These are phyloP conservation scores for Apamea crenata DNA, from an alignment of 2,888 invertebrate species.

Conservation along the genomic window DNA sequence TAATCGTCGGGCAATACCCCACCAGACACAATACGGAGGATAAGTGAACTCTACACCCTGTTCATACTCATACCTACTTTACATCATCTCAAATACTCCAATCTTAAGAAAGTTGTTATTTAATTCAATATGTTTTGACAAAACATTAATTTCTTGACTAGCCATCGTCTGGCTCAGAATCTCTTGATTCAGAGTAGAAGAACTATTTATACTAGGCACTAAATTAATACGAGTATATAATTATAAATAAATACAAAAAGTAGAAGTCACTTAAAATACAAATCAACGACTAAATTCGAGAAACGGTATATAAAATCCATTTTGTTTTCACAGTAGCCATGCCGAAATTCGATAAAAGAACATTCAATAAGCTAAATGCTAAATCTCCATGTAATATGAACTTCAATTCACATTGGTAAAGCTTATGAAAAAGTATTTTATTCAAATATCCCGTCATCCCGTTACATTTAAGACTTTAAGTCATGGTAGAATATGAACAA, in stretches of 20 bases:
- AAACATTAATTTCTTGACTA: neutral
- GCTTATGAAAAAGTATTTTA: constrained; percentile 5
- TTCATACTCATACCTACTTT: neutral
- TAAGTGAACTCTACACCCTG: too few species aligned
- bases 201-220: too few species aligned
- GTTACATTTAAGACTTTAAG: neutral
- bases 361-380: constrained; percentile 4
- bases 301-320: neutral
- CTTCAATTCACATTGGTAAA: constrained; percentile 1
- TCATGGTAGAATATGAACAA: neutral
- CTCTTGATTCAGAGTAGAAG: neutral
- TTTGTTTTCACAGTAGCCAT: neutral
- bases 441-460: neutral
- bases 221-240: too few species aligned
- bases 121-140: neutral
- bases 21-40: too few species aligned
- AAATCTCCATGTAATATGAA: neutral
- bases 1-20: too few species aligned
- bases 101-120: neutral
- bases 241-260: too few species aligned
- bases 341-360: neutral
- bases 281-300: neutral
- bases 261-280: neutral
- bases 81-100: neutral
- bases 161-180: neutral